These are phyloP conservation scores for cat (Felis catus) DNA, from an alignment of 2,113 vertebrate species.

Conservation along the genomic window F.catus_Fca126_mat1.0 CM031423.1:39472501-39473000, in stretches of 20 bases:
- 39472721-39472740: neutral
- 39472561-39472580: neutral
- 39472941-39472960: neutral
- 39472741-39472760: neutral
- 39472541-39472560: neutral
- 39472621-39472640: slow-evolving; percentile 2
- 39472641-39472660: neutral
- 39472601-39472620: neutral
- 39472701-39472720: neutral
- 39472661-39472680: neutral
- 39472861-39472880: neutral
- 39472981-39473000: neutral
- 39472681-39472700: neutral
- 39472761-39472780: neutral
- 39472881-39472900: neutral
- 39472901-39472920: neutral
- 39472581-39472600: neutral
- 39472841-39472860: neutral
- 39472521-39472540: neutral
- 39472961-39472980: neutral
- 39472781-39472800: neutral
- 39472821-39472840: neutral
- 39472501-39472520: neutral
- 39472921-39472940: neutral
- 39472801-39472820: neutral